Conservation (phyloP, 1,140 invertebrate species). For the Leptinotarsa texana region DNA sequence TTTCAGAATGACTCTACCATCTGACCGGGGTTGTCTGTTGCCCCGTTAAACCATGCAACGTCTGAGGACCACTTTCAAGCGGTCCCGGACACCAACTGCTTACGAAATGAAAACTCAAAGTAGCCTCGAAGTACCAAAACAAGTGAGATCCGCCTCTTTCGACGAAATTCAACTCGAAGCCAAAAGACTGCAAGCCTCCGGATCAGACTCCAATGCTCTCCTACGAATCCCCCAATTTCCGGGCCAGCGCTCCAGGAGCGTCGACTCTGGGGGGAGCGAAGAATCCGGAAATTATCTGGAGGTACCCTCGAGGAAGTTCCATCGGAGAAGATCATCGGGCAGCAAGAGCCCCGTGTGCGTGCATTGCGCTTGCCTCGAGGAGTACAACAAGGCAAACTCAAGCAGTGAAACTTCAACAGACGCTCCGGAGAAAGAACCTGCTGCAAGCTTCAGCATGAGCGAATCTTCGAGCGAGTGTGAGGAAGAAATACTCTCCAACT, state of each 20-base stretch:
- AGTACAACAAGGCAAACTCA: slow-evolving; percentile 60
- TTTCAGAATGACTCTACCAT: slow-evolving; percentile 41
- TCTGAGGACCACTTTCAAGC: slow-evolving; percentile 81
- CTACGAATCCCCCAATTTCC: slow-evolving; percentile 69
- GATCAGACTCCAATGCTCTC: slow-evolving; percentile 53
- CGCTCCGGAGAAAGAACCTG: slow-evolving; percentile 55
- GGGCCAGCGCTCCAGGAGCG: slow-evolving; percentile 72
- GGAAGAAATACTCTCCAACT: slow-evolving; percentile 56
- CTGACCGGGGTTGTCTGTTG: slow-evolving; percentile 33
- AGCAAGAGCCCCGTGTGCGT: slow-evolving; percentile 67
- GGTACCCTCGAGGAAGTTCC: slow-evolving; percentile 67
- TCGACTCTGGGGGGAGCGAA: slow-evolving; percentile 73
- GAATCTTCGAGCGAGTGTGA: slow-evolving; percentile 53
- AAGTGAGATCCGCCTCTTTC: slow-evolving; percentile 82
- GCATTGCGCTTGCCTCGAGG: slow-evolving; percentile 67
- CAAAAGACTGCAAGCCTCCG: slow-evolving; percentile 61
- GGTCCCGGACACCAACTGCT: slow-evolving; percentile 82
- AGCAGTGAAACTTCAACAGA: slow-evolving; percentile 58
- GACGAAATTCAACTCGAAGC: slow-evolving; percentile 84
- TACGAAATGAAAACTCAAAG: slow-evolving; percentile 88
- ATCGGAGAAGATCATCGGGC: slow-evolving; percentile 65
- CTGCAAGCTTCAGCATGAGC: slow-evolving; percentile 62
- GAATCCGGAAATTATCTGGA: slow-evolving; percentile 69
- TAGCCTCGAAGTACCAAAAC: slow-evolving; percentile 84
- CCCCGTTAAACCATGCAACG: slow-evolving; percentile 68